phyloP scores from a whole-genome alignment of 2,797 vertebrate genomes.

The Leptoclinus maculatus region DNA sequence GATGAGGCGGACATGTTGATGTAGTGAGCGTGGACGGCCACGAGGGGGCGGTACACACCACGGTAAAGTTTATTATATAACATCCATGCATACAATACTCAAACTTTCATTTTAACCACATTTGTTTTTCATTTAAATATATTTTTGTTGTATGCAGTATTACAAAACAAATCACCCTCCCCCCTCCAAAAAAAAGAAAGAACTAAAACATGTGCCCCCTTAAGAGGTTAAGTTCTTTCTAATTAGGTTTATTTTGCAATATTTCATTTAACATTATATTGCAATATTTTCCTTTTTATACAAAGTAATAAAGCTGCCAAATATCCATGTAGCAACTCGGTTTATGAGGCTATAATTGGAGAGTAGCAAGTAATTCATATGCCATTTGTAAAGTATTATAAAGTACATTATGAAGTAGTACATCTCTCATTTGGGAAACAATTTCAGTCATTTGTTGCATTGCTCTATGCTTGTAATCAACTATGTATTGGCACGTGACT shows the following conservation, averaged over 20 bases:
- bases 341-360: not conserved
- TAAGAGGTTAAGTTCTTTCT: not conserved
- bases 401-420: not conserved
- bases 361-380: not conserved
- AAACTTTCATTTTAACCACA: too few relatives aligned
- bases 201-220: too few relatives aligned
- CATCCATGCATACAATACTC: not conserved
- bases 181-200: too few relatives aligned
- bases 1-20: accelerated
- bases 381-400: not conserved
- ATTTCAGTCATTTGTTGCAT: not conserved
- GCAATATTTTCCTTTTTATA: not conserved
- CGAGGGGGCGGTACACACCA: slow-evolving; percentile 20
- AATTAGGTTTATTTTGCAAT: not conserved
- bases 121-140: too few relatives aligned
- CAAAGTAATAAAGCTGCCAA: not conserved
- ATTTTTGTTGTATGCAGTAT: too few relatives aligned
- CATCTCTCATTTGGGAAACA: too few relatives aligned
- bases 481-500: not conserved
- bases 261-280: not conserved
- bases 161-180: too few relatives aligned
- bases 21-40: slow-evolving; percentile 13
- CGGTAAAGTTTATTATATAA: not conserved
- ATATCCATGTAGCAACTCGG: too few relatives aligned
- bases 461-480: not conserved